phyloP scores from a whole-genome alignment of 92 coral and sea anemone species.

The Parazoanthus swiftii region DNA sequence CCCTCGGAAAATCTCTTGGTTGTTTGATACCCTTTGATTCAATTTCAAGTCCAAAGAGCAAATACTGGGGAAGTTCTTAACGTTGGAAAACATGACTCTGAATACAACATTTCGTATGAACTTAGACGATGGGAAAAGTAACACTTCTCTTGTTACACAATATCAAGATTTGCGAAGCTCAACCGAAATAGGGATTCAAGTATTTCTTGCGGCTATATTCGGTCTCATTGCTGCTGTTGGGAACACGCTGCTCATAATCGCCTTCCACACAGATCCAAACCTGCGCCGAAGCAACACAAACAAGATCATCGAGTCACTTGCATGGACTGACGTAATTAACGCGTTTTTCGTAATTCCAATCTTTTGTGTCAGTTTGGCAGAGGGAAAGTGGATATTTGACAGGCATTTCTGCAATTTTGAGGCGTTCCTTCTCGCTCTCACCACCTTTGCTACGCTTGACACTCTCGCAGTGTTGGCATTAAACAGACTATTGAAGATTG shows the following conservation, averaged over 20 bases:
- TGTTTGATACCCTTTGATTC: background rate
- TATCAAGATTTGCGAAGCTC: constrained; percentile 14
- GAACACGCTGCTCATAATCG: background rate
- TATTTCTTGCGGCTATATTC: background rate
- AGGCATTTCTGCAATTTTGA: background rate
- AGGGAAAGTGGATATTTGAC: constrained; percentile 27
- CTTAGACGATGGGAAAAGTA: background rate
- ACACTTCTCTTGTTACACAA: background rate
- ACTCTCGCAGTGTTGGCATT: constrained; percentile 7
- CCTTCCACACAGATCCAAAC: background rate
- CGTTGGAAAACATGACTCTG: background rate
- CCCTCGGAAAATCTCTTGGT: no score
- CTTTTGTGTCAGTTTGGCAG: constrained; percentile 26
- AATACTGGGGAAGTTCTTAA: background rate
- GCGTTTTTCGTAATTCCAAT: constrained; percentile 10
- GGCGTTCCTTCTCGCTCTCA: constrained; percentile 24
- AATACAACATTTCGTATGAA: background rate
- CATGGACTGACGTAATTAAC: constrained; percentile 32
- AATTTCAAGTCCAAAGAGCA: background rate
- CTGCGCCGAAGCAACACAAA: constrained; percentile 16
- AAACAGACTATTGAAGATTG: constrained; percentile 23
- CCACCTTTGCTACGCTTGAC: constrained; percentile 23
- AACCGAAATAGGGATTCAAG: constrained; percentile 6
- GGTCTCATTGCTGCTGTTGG: constrained; percentile 21
- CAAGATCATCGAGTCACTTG: constrained; percentile 28